Evolutionary conservation across 2,113 vertebrate genomes (phyloP).

Genomic region (Scalopus aquaticus): DNA sequence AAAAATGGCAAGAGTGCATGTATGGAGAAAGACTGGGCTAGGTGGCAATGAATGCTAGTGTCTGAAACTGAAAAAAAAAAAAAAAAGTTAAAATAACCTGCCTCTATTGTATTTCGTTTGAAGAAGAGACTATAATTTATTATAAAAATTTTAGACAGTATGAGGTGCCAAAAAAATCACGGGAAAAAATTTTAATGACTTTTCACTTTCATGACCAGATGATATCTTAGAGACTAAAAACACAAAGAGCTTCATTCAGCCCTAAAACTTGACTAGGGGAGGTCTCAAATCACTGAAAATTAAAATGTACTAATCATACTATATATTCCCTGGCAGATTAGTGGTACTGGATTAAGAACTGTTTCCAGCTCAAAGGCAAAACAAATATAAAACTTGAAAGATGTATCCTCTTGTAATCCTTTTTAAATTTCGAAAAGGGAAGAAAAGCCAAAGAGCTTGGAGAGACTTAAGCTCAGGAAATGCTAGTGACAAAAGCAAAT

Average conservation of each 20-base stretch:
- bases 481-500: neutral
- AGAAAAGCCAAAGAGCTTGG: neutral
- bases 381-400: conserved; percentile 53
- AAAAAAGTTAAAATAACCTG: neutral
- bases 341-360: conserved; percentile 69
- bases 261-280: neutral
- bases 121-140: neutral
- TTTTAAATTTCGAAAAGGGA: conserved; percentile 53
- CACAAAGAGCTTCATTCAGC: conserved; percentile 7
- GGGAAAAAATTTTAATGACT: neutral
- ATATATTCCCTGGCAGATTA: conserved; percentile 5
- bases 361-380: conserved; percentile 71
- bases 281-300: conserved; percentile 25
- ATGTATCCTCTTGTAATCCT: neutral
- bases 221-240: neutral
- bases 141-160: conserved; percentile 8
- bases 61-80: neutral
- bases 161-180: neutral
- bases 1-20: neutral
- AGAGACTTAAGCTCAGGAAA: conserved; percentile 53
- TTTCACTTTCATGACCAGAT: neutral
- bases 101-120: neutral
- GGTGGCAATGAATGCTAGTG: neutral
- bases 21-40: neutral
- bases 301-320: conserved; percentile 32